These are phyloP conservation scores for Drosophila ambigua DNA, from an alignment of 1,140 invertebrate species.

Conservation along the genomic window DNA sequence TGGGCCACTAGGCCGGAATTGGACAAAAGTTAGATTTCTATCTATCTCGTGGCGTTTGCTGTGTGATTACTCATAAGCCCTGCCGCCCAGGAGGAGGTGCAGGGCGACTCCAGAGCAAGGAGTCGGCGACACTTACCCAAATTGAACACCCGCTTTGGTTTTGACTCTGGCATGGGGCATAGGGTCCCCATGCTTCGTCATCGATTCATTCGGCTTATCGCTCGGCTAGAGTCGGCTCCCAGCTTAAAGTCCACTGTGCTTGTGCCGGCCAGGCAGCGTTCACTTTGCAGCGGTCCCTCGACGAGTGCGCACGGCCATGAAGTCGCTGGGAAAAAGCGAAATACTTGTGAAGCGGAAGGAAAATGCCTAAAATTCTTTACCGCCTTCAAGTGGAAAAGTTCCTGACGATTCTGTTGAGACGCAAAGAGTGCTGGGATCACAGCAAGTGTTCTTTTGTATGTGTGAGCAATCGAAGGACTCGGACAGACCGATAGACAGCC, in stretches of 20 bases:
- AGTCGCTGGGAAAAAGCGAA: conserved; percentile 15
- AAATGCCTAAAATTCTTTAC: conserved; percentile 50
- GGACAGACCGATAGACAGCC: conserved; percentile 6
- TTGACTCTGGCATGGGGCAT: conserved; percentile 36
- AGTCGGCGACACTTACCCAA: conserved; percentile 72
- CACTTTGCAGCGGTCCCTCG: conserved; percentile 43
- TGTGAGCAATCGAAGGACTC: conserved; percentile 32
- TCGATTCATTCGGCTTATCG: conserved; percentile 48
- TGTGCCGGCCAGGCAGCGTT: conserved; percentile 9
- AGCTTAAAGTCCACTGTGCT: conserved; percentile 6
- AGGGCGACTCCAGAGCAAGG: conserved; percentile 17
- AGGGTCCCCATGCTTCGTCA: conserved; percentile 63
- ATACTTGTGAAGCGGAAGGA: conserved; percentile 9
- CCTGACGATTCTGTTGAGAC: conserved; percentile 58
- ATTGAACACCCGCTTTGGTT: conserved; percentile 62
- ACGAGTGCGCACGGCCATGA: conserved; percentile 26
- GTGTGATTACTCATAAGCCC: conserved; percentile 76
- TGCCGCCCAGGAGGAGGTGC: conserved; percentile 27
- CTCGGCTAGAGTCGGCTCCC: not conserved
- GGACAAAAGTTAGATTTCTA: conserved; percentile 78
- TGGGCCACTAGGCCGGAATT: conserved; percentile 53
- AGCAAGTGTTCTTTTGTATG: conserved; percentile 23
- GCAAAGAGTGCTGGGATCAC: conserved; percentile 63
- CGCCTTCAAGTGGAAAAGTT: conserved; percentile 50
- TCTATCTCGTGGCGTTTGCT: conserved; percentile 67